These are phyloP conservation scores for Drosophila rubida DNA, from an alignment of 2,888 invertebrate genomes.

Conservation along the genomic window DNA sequence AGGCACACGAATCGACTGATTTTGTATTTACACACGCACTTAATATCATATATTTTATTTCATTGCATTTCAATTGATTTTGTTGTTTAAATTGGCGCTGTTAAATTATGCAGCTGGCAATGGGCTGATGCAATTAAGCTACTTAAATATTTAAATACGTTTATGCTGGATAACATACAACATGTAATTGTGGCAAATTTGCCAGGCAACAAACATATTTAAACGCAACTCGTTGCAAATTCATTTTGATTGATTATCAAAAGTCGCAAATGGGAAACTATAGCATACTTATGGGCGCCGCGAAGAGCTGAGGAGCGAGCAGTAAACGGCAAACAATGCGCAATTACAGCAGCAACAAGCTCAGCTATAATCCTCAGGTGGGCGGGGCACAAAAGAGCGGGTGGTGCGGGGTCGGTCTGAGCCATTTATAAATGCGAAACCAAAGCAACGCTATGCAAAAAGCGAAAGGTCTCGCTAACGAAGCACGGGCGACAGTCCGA, in stretches of 20 bases:
- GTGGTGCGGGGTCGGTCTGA: background rate
- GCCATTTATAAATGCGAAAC: conserved; percentile 53
- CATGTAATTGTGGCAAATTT: background rate
- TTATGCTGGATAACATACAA: conserved; percentile 13
- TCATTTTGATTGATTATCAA: conserved; percentile 3
- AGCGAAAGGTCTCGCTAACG: conserved; percentile 45
- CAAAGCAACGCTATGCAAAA: conserved; percentile 54
- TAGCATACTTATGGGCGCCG: conserved; percentile 34
- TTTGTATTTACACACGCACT: conserved; percentile 13
- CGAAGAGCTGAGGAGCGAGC: background rate
- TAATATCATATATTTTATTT: conserved; percentile 33
- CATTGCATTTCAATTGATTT: background rate
- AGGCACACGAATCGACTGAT: background rate
- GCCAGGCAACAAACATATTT: background rate
- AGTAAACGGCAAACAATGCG: conserved; percentile 16
- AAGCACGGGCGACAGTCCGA: conserved; percentile 34
- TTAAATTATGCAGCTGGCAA: conserved; percentile 50
- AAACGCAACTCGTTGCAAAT: background rate
- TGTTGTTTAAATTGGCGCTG: conserved; percentile 4
- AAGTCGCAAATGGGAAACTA: conserved; percentile 9
- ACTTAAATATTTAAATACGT: conserved; percentile 64
- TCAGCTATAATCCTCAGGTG: conserved; percentile 38
- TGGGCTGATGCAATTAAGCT: conserved; percentile 54
- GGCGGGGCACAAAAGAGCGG: conserved; percentile 11
- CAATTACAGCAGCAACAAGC: conserved; percentile 38